phyloP scores from a whole-genome alignment of 2,113 vertebrate species.

The Pelvicachromis taeniatus region DNA sequence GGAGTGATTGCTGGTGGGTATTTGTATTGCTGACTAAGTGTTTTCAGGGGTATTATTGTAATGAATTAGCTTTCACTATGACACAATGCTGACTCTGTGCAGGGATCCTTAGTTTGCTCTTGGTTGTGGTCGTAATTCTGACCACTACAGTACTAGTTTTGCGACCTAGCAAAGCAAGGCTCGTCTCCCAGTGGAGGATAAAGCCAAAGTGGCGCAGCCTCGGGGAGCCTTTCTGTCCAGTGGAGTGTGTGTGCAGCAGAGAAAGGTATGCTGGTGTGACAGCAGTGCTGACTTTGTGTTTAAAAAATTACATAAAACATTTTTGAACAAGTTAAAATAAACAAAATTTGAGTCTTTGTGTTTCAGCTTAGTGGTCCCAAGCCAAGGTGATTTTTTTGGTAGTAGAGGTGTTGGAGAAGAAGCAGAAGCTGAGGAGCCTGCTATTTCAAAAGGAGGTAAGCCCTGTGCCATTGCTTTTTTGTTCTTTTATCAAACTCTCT shows the following conservation, averaged over 20 bases:
- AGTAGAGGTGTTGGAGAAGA: slow-evolving; percentile 70
- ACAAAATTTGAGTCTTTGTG: neutral
- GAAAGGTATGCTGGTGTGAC: slow-evolving; percentile 65
- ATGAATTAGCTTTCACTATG: neutral
- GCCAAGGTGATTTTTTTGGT: slow-evolving; percentile 36
- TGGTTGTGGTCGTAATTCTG: slow-evolving; percentile 70
- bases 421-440: slow-evolving; percentile 68
- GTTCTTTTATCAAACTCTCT: neutral
- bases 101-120: slow-evolving; percentile 74
- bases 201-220: slow-evolving; percentile 86
- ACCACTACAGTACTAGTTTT: slow-evolving; percentile 76
- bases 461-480: neutral
- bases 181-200: slow-evolving; percentile 66
- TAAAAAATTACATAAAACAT: neutral
- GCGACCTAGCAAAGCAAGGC: slow-evolving; percentile 61
- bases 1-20: slow-evolving; percentile 76
- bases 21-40: neutral
- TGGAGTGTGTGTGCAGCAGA: slow-evolving; percentile 66
- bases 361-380: slow-evolving; percentile 41
- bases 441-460: slow-evolving; percentile 68
- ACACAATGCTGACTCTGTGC: neutral
- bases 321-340: neutral
- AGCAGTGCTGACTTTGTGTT: neutral
- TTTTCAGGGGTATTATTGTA: neutral
- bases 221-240: slow-evolving; percentile 72